phyloP scores from a whole-genome alignment of 2,888 invertebrate species.

The Tenthredo livida region DNA sequence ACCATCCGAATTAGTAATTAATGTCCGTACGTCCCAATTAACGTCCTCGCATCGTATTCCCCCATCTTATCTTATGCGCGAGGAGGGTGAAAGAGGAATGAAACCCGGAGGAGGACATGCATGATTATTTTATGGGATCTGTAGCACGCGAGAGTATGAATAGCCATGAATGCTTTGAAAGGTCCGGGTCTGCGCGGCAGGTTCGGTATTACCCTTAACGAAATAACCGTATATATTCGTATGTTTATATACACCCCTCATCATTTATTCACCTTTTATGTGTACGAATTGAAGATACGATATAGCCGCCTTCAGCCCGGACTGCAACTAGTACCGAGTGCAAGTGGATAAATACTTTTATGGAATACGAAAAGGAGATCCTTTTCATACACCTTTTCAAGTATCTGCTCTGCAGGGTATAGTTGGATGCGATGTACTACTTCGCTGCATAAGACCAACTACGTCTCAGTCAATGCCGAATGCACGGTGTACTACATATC shows the following conservation, averaged over 20 bases:
- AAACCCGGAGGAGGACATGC: conserved; percentile 1
- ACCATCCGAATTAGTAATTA: neutral
- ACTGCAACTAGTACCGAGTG: conserved; percentile 16
- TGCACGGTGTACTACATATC: neutral
- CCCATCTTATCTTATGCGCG: neutral
- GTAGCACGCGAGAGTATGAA: neutral
- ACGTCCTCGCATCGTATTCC: neutral
- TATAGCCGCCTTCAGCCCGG: neutral
- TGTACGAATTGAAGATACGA: neutral
- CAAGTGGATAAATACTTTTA: conserved; percentile 24
- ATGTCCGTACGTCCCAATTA: neutral
- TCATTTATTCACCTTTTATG: conserved; percentile 13
- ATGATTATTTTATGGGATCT: conserved; percentile 37
- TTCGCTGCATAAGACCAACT: neutral
- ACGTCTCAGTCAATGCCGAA: conserved; percentile 29
- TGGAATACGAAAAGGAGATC: conserved; percentile 7
- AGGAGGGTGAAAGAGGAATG: neutral
- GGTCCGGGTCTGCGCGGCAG: neutral
- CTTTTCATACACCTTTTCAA: conserved; percentile 12
- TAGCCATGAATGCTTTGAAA: conserved; percentile 20
- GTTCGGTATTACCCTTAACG: conserved; percentile 15
- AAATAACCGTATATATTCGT: neutral
- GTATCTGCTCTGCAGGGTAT: neutral
- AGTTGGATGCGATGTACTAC: neutral
- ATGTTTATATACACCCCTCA: neutral